These are phyloP conservation scores for Ricordea florida DNA, from an alignment of 92 coral and sea anemone genomes.

Conservation along the genomic window DNA sequence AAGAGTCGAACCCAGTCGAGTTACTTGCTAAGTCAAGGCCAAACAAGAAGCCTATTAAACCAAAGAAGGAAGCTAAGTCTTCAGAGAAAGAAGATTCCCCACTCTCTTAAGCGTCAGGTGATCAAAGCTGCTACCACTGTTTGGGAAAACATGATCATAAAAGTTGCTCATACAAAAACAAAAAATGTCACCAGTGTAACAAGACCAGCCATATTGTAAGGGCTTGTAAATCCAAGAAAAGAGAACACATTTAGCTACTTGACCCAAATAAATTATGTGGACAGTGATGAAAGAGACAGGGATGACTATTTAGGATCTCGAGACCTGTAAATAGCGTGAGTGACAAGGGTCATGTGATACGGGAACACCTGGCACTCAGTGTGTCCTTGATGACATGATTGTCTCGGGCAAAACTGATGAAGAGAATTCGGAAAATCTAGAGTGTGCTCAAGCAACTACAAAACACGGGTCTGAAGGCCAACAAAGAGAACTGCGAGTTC, in stretches of 20 bases:
- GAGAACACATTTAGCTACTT: too few species aligned
- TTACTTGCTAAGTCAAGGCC: slow-evolving; percentile 13
- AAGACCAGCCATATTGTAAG: slow-evolving; percentile 48
- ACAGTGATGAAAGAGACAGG: slow-evolving; percentile 36
- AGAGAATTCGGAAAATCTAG: slow-evolving; percentile 22
- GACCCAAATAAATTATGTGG: slow-evolving; percentile 20
- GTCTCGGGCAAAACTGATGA: slow-evolving; percentile 9
- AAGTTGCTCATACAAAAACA: slow-evolving; percentile 45
- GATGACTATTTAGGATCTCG: slow-evolving; percentile 17
- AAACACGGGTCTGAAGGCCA: slow-evolving; percentile 47
- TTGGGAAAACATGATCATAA: too few species aligned
- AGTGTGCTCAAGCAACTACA: slow-evolving; percentile 26
- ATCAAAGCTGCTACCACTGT: slow-evolving; percentile 5
- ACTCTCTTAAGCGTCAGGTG: neutral
- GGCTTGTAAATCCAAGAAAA: too few species aligned
- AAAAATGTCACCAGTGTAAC: slow-evolving; percentile 50
- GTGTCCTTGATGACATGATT: slow-evolving; percentile 40
- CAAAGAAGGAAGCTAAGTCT: slow-evolving; percentile 15
- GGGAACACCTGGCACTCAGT: slow-evolving; percentile 24
- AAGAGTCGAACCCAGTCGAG: slow-evolving; percentile 14
- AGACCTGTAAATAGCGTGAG: slow-evolving; percentile 23
- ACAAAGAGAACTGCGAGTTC: slow-evolving; percentile 52
- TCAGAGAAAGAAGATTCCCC: slow-evolving; percentile 4
- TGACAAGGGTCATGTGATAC: slow-evolving; percentile 21
- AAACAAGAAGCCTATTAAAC: slow-evolving; percentile 16